Evolutionary conservation across 2,888 invertebrate species (phyloP).

Genomic region (Cephus rjabovi): DNA sequence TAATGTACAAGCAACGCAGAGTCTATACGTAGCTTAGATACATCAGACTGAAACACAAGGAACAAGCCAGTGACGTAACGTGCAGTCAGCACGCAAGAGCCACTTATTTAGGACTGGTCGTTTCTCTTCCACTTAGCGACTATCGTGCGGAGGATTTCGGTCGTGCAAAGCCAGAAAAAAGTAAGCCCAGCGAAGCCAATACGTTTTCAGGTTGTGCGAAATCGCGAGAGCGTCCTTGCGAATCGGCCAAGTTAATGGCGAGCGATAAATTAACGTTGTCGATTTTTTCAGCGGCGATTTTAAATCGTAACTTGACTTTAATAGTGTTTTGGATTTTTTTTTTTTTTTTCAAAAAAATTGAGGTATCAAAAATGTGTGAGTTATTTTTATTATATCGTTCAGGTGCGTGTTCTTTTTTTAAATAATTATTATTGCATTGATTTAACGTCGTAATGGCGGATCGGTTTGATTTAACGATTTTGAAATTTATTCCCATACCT

Average conservation of each 20-base stretch:
- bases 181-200: neutral
- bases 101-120: neutral
- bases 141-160: neutral
- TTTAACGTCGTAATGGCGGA: too few relatives aligned
- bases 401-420: too few relatives aligned
- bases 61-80: constrained; percentile 4
- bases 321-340: too few relatives aligned
- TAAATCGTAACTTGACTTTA: neutral
- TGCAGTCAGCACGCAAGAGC: neutral
- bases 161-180: neutral
- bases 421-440: too few relatives aligned
- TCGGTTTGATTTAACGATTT: too few relatives aligned
- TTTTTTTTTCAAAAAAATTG: too few relatives aligned
- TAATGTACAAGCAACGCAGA: neutral
- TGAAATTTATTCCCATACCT: too few relatives aligned
- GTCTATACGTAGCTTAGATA: neutral
- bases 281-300: neutral
- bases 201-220: neutral
- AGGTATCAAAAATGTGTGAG: too few relatives aligned
- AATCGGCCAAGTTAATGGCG: neutral
- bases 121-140: neutral
- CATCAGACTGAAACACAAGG: neutral
- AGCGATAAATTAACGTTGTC: neutral
- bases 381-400: too few relatives aligned
- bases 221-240: neutral